Conservation (phyloP, 1,140 invertebrate genomes). For the Ips typographus region DNA sequence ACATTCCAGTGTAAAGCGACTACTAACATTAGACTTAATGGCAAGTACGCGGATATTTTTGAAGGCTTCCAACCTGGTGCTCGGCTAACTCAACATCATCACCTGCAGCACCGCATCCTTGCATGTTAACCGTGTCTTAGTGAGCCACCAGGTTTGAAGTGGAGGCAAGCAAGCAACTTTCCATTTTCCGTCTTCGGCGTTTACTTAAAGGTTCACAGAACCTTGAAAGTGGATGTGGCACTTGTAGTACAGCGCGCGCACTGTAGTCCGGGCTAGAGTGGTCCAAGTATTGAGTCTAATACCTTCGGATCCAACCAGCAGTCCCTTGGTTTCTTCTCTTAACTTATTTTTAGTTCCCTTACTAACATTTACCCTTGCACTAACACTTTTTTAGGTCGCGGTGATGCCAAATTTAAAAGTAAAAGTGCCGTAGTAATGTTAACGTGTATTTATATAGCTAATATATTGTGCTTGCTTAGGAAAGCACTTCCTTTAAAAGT, state of each 20-base stretch:
- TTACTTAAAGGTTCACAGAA: constrained; percentile 10
- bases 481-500: not conserved
- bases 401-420: constrained; percentile 1
- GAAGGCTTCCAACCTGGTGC: not conserved
- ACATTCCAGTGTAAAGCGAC: constrained; percentile 23
- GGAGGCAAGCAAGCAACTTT: constrained; percentile 1
- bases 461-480: too few relatives aligned
- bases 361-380: constrained; percentile 14
- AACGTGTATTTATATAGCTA: too few relatives aligned
- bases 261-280: constrained; percentile 11
- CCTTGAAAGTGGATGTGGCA: constrained; percentile 23
- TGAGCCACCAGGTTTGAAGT: constrained; percentile 11
- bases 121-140: constrained; percentile 30
- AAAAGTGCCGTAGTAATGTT: too few relatives aligned
- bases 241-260: constrained; percentile 8
- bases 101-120: constrained; percentile 15
- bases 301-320: constrained; percentile 30
- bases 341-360: constrained; percentile 11
- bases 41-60: not conserved
- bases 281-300: constrained; percentile 30
- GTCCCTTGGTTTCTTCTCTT: constrained; percentile 7
- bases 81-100: not conserved
- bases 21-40: constrained; percentile 8
- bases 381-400: constrained; percentile 2
- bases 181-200: not conserved